Base-by-base conservation (phyloP, 2,113 vertebrate species). In the Myxocyprinus asiaticus region DNA sequence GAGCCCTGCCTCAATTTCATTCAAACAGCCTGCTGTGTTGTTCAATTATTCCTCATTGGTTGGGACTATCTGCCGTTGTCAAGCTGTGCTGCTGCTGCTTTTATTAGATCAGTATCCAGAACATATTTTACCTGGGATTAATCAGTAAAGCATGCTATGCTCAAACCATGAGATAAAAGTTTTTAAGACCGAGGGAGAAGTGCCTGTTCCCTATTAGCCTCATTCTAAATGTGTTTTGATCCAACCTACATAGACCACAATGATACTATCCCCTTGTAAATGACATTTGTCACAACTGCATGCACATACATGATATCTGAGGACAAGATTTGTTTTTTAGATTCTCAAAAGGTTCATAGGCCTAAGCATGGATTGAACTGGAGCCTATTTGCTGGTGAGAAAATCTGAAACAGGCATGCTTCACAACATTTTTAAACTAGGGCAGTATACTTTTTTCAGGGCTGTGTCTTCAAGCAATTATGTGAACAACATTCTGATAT, bases 31-130 rank as follows among this genome's bases (percentile, higher is more conserved):
- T 44, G 2, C 67, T 55, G 14, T 59, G 45, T 78, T 66, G 58
- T 69, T 78, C 59, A 59, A 33, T 67, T 73, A 73, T n/a, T 72
- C 47, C 47, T 81, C 67, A 10, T 77, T 58, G 22, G n/a, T 42
- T 63, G 53, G 53, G n/a, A 66, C 64, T 43, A 11, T n/a, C 3
- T 61, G 74, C 47, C 55, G 44, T 67, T 61, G 51, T 44, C 2
- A 51, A 62, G 47, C 33, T 45, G 11, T 63, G 55, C 65, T 67
- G 12, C n/a, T 50, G 67, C 22, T 33, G 22, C 22, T 33, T 33
- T 33, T 33, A 33, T 33, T 33, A 33, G 76, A 63, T 44, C 56
- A 33, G 55, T 55, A 33, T 43, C 70, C 45, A 53, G 15, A 33
- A 51, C 11, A 4, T 81, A 64, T 59, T 33, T 33, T 33, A 33